phyloP scores from a whole-genome alignment of 2,113 vertebrate species.

The Gracilinanus agilis region DNA sequence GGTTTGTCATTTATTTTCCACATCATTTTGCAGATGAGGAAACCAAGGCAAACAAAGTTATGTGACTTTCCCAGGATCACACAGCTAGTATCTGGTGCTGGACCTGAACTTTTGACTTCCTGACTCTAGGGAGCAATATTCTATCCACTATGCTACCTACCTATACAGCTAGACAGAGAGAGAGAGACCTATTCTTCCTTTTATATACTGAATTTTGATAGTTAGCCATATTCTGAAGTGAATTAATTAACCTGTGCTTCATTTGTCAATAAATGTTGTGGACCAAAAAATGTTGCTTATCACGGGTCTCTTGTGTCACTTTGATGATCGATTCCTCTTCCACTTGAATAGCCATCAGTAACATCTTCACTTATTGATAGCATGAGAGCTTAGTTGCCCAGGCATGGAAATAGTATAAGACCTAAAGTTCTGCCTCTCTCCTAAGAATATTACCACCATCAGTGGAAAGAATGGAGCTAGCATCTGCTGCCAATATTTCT shows the following conservation, averaged over 20 bases:
- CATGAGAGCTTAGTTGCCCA: not conserved
- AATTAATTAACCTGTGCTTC: not conserved
- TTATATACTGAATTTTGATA: not conserved
- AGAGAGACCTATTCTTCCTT: not conserved
- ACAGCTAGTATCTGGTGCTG: too few species aligned
- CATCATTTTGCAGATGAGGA: too few species aligned
- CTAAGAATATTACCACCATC: not conserved
- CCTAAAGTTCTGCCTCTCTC: not conserved
- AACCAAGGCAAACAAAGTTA: too few species aligned
- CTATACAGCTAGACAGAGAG: too few species aligned
- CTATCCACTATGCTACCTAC: too few species aligned
- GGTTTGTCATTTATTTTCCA: too few species aligned
- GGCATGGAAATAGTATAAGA: not conserved
- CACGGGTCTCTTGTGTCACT: not conserved
- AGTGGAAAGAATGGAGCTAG: not conserved
- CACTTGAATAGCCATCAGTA: not conserved
- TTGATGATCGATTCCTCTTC: not conserved
- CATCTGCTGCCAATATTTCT: not conserved
- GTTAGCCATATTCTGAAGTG: not conserved
- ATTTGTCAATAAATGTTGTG: not conserved
- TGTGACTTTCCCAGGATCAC: too few species aligned
- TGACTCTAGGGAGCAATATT: too few species aligned
- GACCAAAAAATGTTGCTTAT: not conserved
- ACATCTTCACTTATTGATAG: not conserved
- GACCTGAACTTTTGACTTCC: too few species aligned